Evolutionary conservation across 92 coral and sea anemone species (phyloP), one percentile per base, ranked within the genome.

Genomic region (Zoanthus sociatus): DNA sequence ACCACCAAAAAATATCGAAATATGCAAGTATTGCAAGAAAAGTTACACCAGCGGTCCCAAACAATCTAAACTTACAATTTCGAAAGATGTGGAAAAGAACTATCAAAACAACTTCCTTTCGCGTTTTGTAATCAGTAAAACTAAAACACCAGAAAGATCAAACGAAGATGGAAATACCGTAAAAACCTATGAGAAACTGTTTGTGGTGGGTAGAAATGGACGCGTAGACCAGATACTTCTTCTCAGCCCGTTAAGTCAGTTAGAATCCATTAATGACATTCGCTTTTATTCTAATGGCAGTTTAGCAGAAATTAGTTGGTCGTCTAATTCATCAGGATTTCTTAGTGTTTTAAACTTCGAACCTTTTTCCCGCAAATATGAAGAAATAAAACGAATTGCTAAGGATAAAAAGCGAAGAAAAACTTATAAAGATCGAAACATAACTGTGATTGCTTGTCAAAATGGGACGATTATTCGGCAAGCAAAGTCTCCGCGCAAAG

Each of bases 261-360:
- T 75, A 5, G 75, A 66, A 30, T 46, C 75, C 26, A 81, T 81
- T 6, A 53, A 30, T 12, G 42, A 81, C 15, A 17, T 81, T 67
- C 58, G 63, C 14, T 66, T 81, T 58, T 46, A 64, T 42, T 61
- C 85, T 20, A 68, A 81, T 44, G 75, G 85, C 13, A 64, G 85
- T 26, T 50, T 81, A 17, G 85, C 85, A n/a, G 85, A 81, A 13
- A 81, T 81, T 56, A 14, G 30, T 16, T 81, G 85, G 85, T 21
- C 85, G 17, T 32, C 21, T 12, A 17, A 81, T 21, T 64, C 61
- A 3, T 42, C 21, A 18, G 82, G 68, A 32, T 26, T 64, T 31
- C 75, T 45, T 42, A 81, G 85, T 32, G 15, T 46, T 66, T 81
- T 81, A 32, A 45, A 45, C 13, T 81, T 44, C 17, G 46, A 81